Conservation (phyloP, 2,113 vertebrate genomes). For the Prinia subflava region DNA sequence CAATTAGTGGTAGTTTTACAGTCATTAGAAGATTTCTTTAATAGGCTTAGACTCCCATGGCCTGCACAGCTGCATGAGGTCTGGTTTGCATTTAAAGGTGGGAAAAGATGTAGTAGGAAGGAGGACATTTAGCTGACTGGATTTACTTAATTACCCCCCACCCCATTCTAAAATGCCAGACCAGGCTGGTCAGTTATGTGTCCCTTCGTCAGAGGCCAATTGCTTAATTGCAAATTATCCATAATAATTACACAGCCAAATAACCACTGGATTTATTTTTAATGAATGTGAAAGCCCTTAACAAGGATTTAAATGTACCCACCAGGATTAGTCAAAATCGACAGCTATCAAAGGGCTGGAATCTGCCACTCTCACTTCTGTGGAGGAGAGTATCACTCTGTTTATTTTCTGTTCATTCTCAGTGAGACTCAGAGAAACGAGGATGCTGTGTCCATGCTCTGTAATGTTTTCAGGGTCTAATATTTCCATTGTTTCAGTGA, state of each 20-base stretch:
- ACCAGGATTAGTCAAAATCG: conserved; percentile 50
- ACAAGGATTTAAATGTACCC: conserved; percentile 47
- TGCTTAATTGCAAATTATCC: conserved; percentile 63
- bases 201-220: conserved; percentile 31
- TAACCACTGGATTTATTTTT: conserved; percentile 48
- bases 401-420: background rate
- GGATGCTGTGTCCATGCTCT: background rate
- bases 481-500: background rate
- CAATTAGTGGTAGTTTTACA: conserved; percentile 61
- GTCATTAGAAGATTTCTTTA: conserved; percentile 71
- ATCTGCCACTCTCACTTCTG: background rate
- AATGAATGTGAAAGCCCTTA: conserved; percentile 48
- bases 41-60: conserved; percentile 54
- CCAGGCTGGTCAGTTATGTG: conserved; percentile 37
- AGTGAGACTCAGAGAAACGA: background rate
- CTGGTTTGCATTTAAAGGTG: conserved; percentile 56
- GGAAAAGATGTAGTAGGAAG: conserved; percentile 29
- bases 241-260: conserved; percentile 49
- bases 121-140: conserved; percentile 43
- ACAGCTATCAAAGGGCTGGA: conserved; percentile 28
- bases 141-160: conserved; percentile 58
- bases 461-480: background rate
- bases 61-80: conserved; percentile 52
- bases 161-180: conserved; percentile 32
- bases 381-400: background rate